phyloP scores from a whole-genome alignment of 2,113 vertebrate genomes.

The Myocastor coypus region DNA sequence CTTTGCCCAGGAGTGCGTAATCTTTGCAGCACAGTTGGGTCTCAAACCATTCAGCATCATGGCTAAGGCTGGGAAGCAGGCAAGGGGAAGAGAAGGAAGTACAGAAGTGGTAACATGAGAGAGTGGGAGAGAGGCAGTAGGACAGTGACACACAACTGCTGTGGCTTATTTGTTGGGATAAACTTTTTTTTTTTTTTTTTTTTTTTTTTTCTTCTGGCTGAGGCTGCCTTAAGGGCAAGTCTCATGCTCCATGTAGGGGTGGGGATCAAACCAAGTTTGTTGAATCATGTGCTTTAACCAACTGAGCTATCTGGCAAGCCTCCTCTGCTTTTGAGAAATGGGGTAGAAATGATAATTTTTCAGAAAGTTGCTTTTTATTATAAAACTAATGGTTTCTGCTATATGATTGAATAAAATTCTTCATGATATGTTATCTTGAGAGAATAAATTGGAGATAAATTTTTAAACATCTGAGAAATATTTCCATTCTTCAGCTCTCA shows the following conservation, averaged over 20 bases:
- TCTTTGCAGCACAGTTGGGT: not conserved
- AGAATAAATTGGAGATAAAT: not conserved
- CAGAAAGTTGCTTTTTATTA: conserved; percentile 2
- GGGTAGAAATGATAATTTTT: not conserved
- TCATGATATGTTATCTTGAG: not conserved
- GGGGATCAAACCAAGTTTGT: no score
- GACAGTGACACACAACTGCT: not conserved
- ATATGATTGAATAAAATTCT: not conserved
- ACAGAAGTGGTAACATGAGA: not conserved
- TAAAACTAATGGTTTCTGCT: not conserved
- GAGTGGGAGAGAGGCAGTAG: not conserved
- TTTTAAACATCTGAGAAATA: conserved; percentile 21
- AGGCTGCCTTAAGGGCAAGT: no score
- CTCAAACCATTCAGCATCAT: not conserved
- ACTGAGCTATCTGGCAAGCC: no score
- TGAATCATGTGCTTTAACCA: no score
- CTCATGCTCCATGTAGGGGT: no score
- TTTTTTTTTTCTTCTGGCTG: no score
- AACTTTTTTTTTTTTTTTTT: conserved; percentile 30
- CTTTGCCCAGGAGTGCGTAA: not conserved
- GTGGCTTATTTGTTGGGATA: not conserved
- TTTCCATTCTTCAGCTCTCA: conserved; percentile 6
- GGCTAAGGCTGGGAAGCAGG: not conserved
- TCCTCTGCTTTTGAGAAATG: conserved; percentile 16
- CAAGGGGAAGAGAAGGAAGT: not conserved